Evolutionary conservation across 2,888 invertebrate species (phyloP).

Genomic region (Caradrina kadenii): DNA sequence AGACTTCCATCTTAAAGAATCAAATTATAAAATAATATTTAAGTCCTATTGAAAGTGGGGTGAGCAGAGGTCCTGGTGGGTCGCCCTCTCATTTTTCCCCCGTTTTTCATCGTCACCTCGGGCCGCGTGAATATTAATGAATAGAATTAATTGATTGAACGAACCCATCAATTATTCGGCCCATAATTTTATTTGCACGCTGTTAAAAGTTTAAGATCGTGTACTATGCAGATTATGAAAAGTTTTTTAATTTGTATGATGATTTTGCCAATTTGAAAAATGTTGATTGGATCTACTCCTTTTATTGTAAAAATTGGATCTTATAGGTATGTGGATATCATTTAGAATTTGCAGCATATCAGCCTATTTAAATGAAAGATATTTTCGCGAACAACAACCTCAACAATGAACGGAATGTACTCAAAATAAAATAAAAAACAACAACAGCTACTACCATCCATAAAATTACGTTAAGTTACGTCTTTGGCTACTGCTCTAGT

Average conservation of each 20-base stretch:
- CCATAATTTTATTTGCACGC: slow-evolving; percentile 71
- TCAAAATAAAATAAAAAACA: neutral
- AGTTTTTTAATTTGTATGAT: slow-evolving; percentile 61
- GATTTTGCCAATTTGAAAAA: slow-evolving; percentile 37
- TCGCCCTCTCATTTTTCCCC: slow-evolving; percentile 53
- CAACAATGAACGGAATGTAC: neutral
- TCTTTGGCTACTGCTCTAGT: too few relatives aligned
- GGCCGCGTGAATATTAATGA: slow-evolving; percentile 72
- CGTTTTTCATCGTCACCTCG: slow-evolving; percentile 63
- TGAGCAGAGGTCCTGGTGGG: slow-evolving; percentile 31
- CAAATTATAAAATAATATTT: slow-evolving; percentile 64
- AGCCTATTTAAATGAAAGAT: neutral
- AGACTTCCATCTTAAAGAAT: slow-evolving; percentile 35
- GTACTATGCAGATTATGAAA: slow-evolving; percentile 63
- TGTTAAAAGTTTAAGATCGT: slow-evolving; percentile 62
- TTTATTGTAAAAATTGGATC: slow-evolving; percentile 19
- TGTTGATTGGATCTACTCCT: slow-evolving; percentile 42
- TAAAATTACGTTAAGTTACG: neutral
- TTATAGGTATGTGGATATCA: neutral
- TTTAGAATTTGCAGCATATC: neutral
- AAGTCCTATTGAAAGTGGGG: slow-evolving; percentile 54
- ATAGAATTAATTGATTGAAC: slow-evolving; percentile 74
- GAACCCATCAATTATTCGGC: slow-evolving; percentile 73
- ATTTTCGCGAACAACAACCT: neutral
- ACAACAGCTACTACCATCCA: neutral